A percentile compares a stretch with the other conserved stretches of the same genome.
These are phyloP conservation scores for Pheucticus melanocephalus DNA, from an alignment of 2,113 vertebrate genomes.

Conservation along the genomic window DNA sequence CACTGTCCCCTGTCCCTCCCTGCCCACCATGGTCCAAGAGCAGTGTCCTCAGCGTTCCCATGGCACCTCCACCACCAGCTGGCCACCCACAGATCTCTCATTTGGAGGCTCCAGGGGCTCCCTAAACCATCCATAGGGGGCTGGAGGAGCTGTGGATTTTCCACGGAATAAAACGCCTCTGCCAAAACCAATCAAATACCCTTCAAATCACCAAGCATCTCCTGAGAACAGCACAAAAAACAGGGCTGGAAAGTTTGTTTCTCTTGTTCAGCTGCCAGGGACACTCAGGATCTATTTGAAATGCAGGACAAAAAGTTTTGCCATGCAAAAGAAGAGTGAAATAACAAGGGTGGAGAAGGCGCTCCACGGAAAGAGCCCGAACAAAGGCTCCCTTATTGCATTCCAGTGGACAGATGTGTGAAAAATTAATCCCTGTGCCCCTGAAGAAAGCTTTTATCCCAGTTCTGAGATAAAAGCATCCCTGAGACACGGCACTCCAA, in stretches of 20 bases:
- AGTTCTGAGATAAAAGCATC: conserved; percentile 56
- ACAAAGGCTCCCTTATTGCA: conserved; percentile 51
- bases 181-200: conserved; percentile 32
- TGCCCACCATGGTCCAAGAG: background rate
- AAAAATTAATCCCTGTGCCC: conserved; percentile 35
- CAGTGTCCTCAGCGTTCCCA: background rate
- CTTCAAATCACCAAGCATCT: background rate
- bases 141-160: background rate
- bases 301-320: conserved; percentile 50
- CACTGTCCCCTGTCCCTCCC: background rate
- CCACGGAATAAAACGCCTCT: background rate
- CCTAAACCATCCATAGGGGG: background rate
- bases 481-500: background rate
- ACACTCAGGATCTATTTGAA: conserved; percentile 19
- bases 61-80: background rate
- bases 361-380: background rate
- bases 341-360: background rate
- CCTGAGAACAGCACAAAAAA: background rate
- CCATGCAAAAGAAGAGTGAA: conserved; percentile 32
- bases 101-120: background rate
- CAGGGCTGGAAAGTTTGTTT: conserved; percentile 20
- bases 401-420: conserved; percentile 44
- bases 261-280: conserved; percentile 42
- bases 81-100: background rate
- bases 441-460: conserved; percentile 55